These are phyloP conservation scores for Diachrysia chrysitis DNA, from an alignment of 2,888 invertebrate species.

Conservation along the genomic window DNA sequence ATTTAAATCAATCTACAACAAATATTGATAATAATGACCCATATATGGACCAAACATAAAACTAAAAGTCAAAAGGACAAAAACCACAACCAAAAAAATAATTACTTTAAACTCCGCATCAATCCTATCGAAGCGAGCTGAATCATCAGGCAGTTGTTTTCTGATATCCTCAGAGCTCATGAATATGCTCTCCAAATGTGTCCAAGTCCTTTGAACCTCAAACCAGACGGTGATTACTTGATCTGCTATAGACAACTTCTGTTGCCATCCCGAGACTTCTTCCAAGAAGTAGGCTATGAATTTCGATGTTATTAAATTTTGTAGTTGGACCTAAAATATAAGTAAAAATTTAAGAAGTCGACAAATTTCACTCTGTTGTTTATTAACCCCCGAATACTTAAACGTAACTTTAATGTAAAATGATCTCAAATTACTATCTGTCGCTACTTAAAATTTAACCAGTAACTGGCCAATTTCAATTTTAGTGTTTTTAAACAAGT, in stretches of 20 bases:
- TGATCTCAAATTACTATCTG: too few species aligned
- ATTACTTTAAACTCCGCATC: conserved; percentile 96
- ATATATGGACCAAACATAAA: background rate
- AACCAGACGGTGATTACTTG: conserved; percentile 98
- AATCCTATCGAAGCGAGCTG: conserved; percentile 96
- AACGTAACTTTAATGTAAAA: too few species aligned
- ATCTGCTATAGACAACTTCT: conserved; percentile 96
- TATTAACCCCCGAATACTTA: too few species aligned
- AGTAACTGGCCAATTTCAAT: too few species aligned
- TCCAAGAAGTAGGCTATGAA: conserved; percentile 98
- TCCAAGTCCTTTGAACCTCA: conserved; percentile 99
- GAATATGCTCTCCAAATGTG: conserved; percentile 98
- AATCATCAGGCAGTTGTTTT: conserved; percentile 97
- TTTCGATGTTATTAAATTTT: conserved; percentile 98
- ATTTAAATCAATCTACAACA: too few species aligned
- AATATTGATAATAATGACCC: too few species aligned
- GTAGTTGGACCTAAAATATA: conserved; percentile 93
- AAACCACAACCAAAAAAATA: background rate
- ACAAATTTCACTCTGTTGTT: too few species aligned
- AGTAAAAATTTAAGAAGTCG: too few species aligned
- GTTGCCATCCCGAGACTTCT: conserved; percentile 98
- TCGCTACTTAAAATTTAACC: too few species aligned
- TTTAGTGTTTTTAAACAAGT: too few species aligned
- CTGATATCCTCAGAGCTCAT: conserved; percentile 99
- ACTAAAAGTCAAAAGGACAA: conserved; percentile 2